phyloP scores from a whole-genome alignment of 2,888 invertebrate species.

The Tiphia femorata region DNA sequence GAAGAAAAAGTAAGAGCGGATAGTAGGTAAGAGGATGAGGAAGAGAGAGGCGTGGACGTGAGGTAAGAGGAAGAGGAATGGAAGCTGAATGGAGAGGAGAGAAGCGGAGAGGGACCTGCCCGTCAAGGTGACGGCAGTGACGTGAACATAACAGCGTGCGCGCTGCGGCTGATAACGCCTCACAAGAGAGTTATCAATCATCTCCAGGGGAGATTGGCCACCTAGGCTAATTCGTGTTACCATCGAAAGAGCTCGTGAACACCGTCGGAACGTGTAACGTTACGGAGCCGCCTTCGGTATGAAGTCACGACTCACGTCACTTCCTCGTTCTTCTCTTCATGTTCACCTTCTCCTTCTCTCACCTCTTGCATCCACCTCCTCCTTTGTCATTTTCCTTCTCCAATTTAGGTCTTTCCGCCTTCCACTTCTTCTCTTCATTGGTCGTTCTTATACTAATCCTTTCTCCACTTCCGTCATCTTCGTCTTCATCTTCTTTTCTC shows the following conservation, averaged over 20 bases:
- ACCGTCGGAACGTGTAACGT: conserved; percentile 20
- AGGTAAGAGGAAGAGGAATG: conserved; percentile 13
- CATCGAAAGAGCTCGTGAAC: conserved; percentile 24
- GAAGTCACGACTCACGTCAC: not conserved
- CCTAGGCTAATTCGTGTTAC: conserved; percentile 42
- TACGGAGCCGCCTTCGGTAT: conserved; percentile 16
- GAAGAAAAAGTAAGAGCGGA: not conserved
- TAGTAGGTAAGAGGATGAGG: too few relatives aligned
- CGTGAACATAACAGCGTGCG: conserved; percentile 58
- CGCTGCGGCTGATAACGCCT: conserved; percentile 49
- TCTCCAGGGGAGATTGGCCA: conserved; percentile 44
- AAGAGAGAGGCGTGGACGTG: too few relatives aligned
- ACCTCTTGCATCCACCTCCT: too few relatives aligned
- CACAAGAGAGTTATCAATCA: conserved; percentile 60
- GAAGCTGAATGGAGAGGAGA: not conserved
- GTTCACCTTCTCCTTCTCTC: too few relatives aligned
- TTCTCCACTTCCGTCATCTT: too few relatives aligned
- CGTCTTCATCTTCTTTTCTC: too few relatives aligned
- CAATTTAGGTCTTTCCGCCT: too few relatives aligned
- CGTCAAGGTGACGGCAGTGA: conserved; percentile 50
- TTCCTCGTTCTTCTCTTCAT: too few relatives aligned
- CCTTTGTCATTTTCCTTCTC: too few relatives aligned
- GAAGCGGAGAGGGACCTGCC: conserved; percentile 28
- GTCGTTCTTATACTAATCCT: not conserved
- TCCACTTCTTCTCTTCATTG: not conserved